phyloP scores from a whole-genome alignment of 1,140 invertebrate genomes.

The Cepaea nemoralis region DNA sequence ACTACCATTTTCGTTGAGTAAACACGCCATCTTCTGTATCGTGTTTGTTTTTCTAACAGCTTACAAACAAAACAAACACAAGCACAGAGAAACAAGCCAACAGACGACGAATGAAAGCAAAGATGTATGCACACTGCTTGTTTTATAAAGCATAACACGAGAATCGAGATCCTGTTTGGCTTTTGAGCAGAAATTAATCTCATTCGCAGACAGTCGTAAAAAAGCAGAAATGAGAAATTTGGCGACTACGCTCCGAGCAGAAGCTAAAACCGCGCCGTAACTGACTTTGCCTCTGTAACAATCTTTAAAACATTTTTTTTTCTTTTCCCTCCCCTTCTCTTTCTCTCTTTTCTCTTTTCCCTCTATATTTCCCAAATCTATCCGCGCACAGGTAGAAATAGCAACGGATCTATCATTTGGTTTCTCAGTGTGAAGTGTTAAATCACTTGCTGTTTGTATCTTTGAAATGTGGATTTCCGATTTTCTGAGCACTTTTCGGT shows the following conservation, averaged over 20 bases:
- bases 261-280: conserved; percentile 11
- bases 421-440: not conserved
- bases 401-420: not conserved
- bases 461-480: not conserved
- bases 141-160: not conserved
- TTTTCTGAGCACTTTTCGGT: not conserved
- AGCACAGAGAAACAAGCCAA: too few relatives aligned
- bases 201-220: conserved; percentile 3
- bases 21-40: too few relatives aligned
- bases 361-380: not conserved
- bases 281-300: conserved; percentile 10
- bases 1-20: too few relatives aligned
- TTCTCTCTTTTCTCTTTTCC: too few relatives aligned
- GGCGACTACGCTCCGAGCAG: conserved; percentile 6
- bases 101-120: too few relatives aligned
- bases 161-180: not conserved
- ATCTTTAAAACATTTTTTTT: not conserved
- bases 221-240: conserved; percentile 25
- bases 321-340: not conserved
- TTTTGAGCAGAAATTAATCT: not conserved
- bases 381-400: not conserved
- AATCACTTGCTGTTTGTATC: not conserved
- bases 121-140: too few relatives aligned
- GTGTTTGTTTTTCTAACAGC: too few relatives aligned
- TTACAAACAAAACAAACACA: too few relatives aligned